phyloP scores from a whole-genome alignment of 2,888 invertebrate species.

The Epinotia ramella region DNA sequence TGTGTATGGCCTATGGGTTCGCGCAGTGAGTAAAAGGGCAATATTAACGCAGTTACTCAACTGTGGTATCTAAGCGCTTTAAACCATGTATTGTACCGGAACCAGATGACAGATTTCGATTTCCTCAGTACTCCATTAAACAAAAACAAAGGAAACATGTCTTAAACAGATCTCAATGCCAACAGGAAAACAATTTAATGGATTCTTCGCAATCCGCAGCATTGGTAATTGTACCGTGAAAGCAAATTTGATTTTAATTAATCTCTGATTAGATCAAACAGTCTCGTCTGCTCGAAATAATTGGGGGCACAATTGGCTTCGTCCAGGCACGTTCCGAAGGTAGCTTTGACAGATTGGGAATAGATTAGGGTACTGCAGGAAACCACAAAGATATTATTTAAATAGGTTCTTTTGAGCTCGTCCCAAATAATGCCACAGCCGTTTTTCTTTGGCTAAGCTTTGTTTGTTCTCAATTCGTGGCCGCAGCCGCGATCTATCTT shows the following conservation, averaged over 20 bases:
- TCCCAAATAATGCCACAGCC: constrained; percentile 49
- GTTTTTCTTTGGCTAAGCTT: constrained; percentile 47
- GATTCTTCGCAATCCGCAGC: constrained; percentile 2
- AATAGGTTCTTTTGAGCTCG: constrained; percentile 52
- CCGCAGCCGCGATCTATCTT: constrained; percentile 27
- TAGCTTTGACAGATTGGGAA: constrained; percentile 52
- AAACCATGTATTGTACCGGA: too few relatives aligned
- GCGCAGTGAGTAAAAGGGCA: too few relatives aligned
- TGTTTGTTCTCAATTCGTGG: constrained; percentile 37
- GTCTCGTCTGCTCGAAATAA: constrained; percentile 34
- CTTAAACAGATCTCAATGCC: constrained; percentile 10
- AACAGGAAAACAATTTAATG: constrained; percentile 10
- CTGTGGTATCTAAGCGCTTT: too few relatives aligned
- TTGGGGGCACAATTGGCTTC: constrained; percentile 38
- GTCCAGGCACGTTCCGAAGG: background rate
- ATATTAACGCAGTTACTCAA: too few relatives aligned
- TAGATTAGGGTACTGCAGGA: constrained; percentile 56
- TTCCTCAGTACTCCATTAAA: background rate
- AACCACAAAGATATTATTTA: constrained; percentile 48
- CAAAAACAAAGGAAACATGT: constrained; percentile 19
- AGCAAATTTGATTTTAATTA: constrained; percentile 44
- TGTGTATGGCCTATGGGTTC: too few relatives aligned
- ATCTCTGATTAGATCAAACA: constrained; percentile 43
- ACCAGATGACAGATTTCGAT: background rate
- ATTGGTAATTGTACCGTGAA: constrained; percentile 21